Base-by-base conservation (phyloP, 37 sponge, comb jelly and placozoan genomes). In the Cladorhizidae sp. region DNA sequence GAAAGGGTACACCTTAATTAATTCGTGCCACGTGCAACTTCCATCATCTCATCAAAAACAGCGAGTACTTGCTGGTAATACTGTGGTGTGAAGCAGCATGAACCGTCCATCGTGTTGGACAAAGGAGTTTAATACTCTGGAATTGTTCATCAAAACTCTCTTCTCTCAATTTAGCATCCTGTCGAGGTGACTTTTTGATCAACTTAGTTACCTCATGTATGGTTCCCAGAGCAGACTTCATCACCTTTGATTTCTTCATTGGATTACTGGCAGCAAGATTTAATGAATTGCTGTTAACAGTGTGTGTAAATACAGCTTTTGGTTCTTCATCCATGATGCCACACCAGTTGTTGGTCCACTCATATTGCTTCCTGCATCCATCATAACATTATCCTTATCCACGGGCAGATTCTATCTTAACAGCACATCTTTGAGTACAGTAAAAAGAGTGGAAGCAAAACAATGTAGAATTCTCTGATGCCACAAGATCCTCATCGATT, bases 51-150 rank as follows among this genome's bases (percentile, higher is more conserved):
- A n/a, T n/a, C 55, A 20, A 17, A 54, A 54, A 17, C 17, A 54
- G 55, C 17, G 55, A 54, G 55, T 54, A 54, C n/a, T n/a, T n/a
- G n/a, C n/a, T n/a, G n/a, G n/a, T n/a, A 17, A 54, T 54, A 54
- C 17, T 54, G 17, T 54, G 55, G 17, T 20, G 55, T 54, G 55
- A 54, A 54, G 12, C 55, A 20, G n/a, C n/a, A n/a, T n/a, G n/a
- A n/a, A n/a, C n/a, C n/a, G n/a, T 54, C 55, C 55, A 54, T 54
- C 17, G 55, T 54, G 55, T 54, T 54, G 55, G 55, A 54, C 55
- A 54, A 54, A 54, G 55, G 55, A 54, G 55, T 54, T 54, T 54
- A 54, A 54, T 54, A 17, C n/a, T n/a, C n/a, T n/a, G n/a, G n/a
- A n/a, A n/a, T n/a, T n/a, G n/a, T n/a, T n/a, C n/a, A n/a, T n/a